A percentile compares a stretch with the other conserved stretches of the same genome.
These are phyloP conservation scores for Machimus atricapillus DNA, from an alignment of 2,888 invertebrate genomes.

Conservation along the genomic window DNA sequence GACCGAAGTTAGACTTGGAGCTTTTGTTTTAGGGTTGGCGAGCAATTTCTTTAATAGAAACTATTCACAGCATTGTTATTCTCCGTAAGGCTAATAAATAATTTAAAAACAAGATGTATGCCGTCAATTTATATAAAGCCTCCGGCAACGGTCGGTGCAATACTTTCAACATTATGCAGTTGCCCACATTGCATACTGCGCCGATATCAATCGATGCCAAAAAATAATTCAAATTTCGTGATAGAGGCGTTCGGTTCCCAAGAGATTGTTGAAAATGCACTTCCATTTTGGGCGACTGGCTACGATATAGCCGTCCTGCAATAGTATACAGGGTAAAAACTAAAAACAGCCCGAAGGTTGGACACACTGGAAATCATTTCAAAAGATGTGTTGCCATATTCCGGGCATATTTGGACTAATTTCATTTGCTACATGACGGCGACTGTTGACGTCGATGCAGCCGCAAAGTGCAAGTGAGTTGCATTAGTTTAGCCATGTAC, in stretches of 20 bases:
- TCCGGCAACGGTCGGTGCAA: neutral
- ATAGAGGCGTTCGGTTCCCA: constrained; percentile 11
- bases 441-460: neutral
- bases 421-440: constrained; percentile 1
- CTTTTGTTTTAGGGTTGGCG: neutral
- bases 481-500: neutral
- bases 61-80: neutral
- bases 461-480: neutral
- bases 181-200: neutral
- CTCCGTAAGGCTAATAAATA: neutral
- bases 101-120: neutral
- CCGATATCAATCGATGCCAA: constrained; percentile 25
- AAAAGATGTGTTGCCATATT: constrained; percentile 27
- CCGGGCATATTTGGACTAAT: constrained; percentile 28
- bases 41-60: neutral
- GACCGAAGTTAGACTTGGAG: neutral
- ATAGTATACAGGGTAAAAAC: neutral
- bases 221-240: constrained; percentile 24
- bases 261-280: constrained; percentile 27
- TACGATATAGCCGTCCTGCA: neutral
- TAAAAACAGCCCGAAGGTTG: neutral
- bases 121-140: neutral
- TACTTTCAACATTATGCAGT: neutral
- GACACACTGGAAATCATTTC: constrained; percentile 6
- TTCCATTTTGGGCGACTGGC: neutral